Evolutionary conservation across 2,113 vertebrate species (phyloP).

Genomic region (Empidonax alnorum): DNA sequence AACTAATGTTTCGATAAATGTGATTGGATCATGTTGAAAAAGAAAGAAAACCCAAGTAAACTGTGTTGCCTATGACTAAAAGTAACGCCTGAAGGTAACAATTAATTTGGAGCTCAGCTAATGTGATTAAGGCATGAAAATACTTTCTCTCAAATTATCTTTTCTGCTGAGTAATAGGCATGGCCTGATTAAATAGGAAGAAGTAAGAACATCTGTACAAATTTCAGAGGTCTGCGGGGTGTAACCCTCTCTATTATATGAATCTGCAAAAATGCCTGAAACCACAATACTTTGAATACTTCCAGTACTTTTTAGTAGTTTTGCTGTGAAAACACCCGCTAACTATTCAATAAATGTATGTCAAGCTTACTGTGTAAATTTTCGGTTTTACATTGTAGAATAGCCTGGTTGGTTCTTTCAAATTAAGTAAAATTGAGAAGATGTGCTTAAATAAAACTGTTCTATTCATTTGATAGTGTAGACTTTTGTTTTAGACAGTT

Average conservation of each 20-base stretch:
- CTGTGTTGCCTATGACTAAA: neutral
- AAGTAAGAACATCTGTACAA: conserved; percentile 66
- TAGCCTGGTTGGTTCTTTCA: neutral
- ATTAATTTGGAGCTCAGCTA: conserved; percentile 36
- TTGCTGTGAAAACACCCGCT: neutral
- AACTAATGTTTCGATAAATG: neutral
- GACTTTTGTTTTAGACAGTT: neutral
- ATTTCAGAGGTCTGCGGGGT: neutral
- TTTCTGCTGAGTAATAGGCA: conserved; percentile 37
- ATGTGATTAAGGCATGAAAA: conserved; percentile 64
- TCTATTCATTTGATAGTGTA: neutral
- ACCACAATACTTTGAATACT: conserved; percentile 26
- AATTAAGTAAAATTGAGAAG: neutral
- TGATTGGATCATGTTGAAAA: neutral
- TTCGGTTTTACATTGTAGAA: neutral
- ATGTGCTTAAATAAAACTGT: neutral
- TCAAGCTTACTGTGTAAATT: neutral
- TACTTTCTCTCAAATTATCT: conserved; percentile 38
- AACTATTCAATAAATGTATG: neutral
- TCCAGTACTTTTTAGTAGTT: neutral
- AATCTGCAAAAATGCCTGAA: conserved; percentile 30
- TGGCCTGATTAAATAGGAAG: conserved; percentile 36
- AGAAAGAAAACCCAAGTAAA: neutral
- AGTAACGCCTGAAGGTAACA: conserved; percentile 29
- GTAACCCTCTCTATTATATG: neutral